Evolutionary conservation across 2,797 vertebrate genomes (phyloP), one percentile per base, ranked within the genome.

Genomic region (Etheostoma nigrum): DNA sequence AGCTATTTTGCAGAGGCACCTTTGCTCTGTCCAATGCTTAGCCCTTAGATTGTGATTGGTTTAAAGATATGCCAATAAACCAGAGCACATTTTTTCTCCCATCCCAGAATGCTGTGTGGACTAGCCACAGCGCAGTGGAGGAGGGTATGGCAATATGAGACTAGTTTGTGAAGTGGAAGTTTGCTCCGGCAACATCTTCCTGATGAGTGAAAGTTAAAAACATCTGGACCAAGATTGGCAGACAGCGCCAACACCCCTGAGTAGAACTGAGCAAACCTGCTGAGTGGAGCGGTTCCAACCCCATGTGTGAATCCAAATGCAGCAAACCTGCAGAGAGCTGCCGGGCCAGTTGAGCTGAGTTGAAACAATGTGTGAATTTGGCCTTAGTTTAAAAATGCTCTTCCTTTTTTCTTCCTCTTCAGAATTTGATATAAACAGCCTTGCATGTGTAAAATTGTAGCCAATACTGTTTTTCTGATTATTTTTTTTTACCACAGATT

Each of bases 181-280:
- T 62, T 58, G n/a, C 40, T 74, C 59, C 40, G 23, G 27, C 33
- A 58, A 15, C 59, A 16, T 58, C 36, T n/a, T 23, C 18, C 59
- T 30, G 79, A 73, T 59, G 68, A 82, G 48, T 67, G 80, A 78
- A 68, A 64, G 65, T 74, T 69, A 36, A 65, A 60, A 72, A 65
- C 57, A 74, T 51, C 65, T 73, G 70, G 42, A 21, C 36, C 2
- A 33, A 23, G 74, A 70, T 19, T 47, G 75, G 61, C 51, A 30
- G 65, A 47, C 25, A 8, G 45, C 44, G 4, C n/a, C 72, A 33
- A 30, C 45, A 21, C 27, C 48, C 47, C 67, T 44, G 72, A 59
- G 14, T 53, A 52, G 61, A 67, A 62, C 2, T 1, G 19, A 58
- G 64, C 18, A 19, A 68, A 65, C 42, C 70, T 82, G 74, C 70